Conservation (phyloP, 2,113 vertebrate species). For the Propithecus coquereli region DNA sequence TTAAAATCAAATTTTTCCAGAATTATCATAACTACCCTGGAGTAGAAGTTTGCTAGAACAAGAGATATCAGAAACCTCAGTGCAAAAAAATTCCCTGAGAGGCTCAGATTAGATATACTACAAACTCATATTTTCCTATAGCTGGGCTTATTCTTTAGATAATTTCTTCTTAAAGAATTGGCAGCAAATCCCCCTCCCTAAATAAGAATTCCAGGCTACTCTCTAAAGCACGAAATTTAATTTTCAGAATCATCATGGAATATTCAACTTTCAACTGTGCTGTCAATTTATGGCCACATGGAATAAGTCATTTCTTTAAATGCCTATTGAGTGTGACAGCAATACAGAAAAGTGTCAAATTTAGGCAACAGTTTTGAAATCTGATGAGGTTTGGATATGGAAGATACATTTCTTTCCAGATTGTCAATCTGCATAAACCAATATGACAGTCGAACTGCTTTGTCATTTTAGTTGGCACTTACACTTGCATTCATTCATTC, state of each 20-base stretch:
- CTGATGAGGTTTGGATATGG: neutral
- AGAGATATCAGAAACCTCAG: neutral
- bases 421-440: neutral
- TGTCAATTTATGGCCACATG: neutral
- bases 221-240: constrained; percentile 23
- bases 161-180: constrained; percentile 47
- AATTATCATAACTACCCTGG: neutral
- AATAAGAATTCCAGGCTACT: neutral
- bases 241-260: constrained; percentile 15
- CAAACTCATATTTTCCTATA: neutral
- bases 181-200: neutral
- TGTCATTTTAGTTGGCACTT: neutral
- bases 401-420: neutral
- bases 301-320: constrained; percentile 18
- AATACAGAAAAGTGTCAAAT: neutral
- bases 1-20: constrained; percentile 25
- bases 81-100: neutral
- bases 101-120: neutral
- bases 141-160: neutral
- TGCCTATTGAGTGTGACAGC: neutral
- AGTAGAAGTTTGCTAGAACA: neutral
- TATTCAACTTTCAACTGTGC: neutral
- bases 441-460: neutral
- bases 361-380: neutral
- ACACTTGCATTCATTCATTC: neutral